Conservation (phyloP, 2,888 invertebrate species). For the Volucella zonaria region DNA sequence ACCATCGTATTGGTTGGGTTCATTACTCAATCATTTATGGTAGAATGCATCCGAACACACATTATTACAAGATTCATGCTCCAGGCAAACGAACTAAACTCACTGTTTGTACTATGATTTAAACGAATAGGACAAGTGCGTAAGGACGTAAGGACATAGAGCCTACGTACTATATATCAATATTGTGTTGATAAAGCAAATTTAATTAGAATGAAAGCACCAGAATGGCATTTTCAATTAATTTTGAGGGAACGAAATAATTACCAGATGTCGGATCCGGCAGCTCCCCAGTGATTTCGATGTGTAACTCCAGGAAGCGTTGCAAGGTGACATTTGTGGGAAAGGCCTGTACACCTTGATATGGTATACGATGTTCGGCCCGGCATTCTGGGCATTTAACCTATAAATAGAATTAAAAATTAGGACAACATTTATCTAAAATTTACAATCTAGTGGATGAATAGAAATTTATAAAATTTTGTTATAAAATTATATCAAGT, state of each 20-base stretch:
- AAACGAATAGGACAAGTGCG: too few species aligned
- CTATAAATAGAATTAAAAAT: constrained; percentile 83
- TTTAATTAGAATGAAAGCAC: constrained; percentile 62
- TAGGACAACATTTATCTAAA: constrained; percentile 36
- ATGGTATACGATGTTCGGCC: constrained; percentile 97
- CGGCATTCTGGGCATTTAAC: constrained; percentile 99
- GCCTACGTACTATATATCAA: background rate
- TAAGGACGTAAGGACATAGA: too few species aligned
- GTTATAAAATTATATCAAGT: too few species aligned
- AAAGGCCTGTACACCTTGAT: constrained; percentile 96
- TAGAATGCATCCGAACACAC: constrained; percentile 46
- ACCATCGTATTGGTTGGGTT: constrained; percentile 31
- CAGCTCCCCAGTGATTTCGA: constrained; percentile 94
- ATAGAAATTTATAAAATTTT: too few species aligned
- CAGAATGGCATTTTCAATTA: constrained; percentile 63
- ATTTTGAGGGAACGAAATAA: constrained; percentile 67
- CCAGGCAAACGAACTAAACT: constrained; percentile 6
- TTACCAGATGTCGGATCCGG: constrained; percentile 93
- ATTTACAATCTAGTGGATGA: background rate
- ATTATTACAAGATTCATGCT: background rate
- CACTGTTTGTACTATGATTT: too few species aligned
- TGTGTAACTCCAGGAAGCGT: constrained; percentile 96
- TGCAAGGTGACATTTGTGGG: constrained; percentile 98
- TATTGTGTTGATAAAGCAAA: constrained; percentile 51
- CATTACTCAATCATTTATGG: constrained; percentile 70